phyloP scores from a whole-genome alignment of 30 jellyfish, hydroid and myxozoan genomes.

The Hydractinia symbiolongicarpus region DNA sequence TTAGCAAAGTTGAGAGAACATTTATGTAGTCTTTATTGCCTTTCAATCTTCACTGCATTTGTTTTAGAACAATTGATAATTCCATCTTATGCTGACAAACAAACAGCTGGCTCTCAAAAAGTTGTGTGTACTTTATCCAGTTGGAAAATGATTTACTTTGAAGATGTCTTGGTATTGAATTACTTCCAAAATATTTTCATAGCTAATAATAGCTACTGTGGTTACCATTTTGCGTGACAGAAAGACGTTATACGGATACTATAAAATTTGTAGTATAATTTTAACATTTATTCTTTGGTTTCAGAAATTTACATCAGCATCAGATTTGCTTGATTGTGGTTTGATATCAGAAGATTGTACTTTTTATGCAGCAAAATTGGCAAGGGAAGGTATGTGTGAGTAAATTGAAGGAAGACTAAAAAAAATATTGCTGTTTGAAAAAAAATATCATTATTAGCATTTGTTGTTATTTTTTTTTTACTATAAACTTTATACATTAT shows the following conservation, averaged over 20 bases:
- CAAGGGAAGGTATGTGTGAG: background rate
- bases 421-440: no score
- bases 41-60: no score
- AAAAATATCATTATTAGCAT: no score
- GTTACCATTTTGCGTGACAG: no score
- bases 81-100: background rate
- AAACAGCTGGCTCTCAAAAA: background rate
- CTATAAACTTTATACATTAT: no score
- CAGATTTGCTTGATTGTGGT: background rate
- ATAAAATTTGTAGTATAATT: background rate
- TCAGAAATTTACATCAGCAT: background rate
- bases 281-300: background rate
- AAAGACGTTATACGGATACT: background rate
- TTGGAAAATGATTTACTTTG: constrained; percentile 17
- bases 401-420: no score
- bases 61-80: background rate
- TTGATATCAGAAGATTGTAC: constrained; percentile 5
- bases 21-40: background rate
- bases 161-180: constrained; percentile 15
- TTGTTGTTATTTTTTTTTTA: no score
- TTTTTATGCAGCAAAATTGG: background rate
- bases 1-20: background rate
- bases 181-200: background rate
- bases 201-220: no score
- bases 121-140: constrained; percentile 18